Conservation (phyloP, 2,113 vertebrate genomes). For the Anser cygnoides region DNA sequence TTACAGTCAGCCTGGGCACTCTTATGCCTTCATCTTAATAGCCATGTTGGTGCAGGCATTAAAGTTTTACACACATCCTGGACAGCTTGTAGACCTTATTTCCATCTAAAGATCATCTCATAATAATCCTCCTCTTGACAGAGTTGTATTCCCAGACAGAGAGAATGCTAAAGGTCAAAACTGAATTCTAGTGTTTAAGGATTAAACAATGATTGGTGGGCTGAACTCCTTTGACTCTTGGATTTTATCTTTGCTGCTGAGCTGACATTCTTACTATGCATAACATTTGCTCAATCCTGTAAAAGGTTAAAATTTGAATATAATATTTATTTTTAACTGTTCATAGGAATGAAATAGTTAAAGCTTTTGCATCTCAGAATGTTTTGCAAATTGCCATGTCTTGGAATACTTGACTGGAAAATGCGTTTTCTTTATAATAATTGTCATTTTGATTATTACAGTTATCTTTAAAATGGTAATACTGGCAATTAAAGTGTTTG, state of each 20-base stretch:
- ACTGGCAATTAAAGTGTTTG: background rate
- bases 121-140: background rate
- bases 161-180: background rate
- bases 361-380: background rate
- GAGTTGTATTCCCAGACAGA: background rate
- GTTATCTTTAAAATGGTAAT: background rate
- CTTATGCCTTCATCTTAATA: background rate
- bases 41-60: background rate
- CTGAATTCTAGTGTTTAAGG: background rate
- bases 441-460: background rate
- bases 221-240: background rate
- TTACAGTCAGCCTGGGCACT: background rate
- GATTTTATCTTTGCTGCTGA: background rate
- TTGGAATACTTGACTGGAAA: background rate
- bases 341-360: background rate
- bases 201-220: background rate
- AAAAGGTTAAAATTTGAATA: background rate
- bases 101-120: background rate
- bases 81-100: background rate
- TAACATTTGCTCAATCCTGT: background rate
- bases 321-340: background rate
- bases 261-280: constrained; percentile 32
- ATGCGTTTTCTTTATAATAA: background rate
- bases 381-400: background rate
- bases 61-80: background rate